Base-by-base conservation (phyloP, 2,888 invertebrate species). In the Gortyna flavago region DNA sequence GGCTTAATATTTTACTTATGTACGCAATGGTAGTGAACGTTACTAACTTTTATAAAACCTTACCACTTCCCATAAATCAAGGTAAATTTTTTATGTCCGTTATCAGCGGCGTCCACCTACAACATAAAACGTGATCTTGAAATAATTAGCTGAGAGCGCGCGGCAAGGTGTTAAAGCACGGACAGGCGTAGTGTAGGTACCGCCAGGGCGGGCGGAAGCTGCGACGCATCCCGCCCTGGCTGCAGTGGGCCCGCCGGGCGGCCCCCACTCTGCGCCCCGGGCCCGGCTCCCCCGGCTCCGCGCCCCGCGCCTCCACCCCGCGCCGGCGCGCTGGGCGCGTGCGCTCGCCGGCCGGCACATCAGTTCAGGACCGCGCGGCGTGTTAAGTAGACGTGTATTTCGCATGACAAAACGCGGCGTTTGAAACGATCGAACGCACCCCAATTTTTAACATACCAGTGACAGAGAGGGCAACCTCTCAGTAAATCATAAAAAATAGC, bases 321-420 rank as follows among this genome's bases (percentile, higher is more conserved):
- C 91, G 84, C 89, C 91, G 94, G 92, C 93, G 92, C 95, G 93
- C 91, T 89, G 92, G 84, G 95, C 96, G 95, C 96, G 94, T 93
- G 95, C 96, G 95, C 96, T 91, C 94, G 96, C 96, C 96, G 96
- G 95, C 96, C 95, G 95, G 95, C 95, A 81, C 93, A 89, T 94
- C 96, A 96, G 96, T 95, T 91, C 94, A 92, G 92, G 93, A 95
- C 95, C 95, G 96, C 97, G 97, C 95, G 95, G 95, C 95, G 96
- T 93, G 89, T 81, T 82, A 90, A 90, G 76, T 88, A 91, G 93
- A 93, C 95, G 95, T 91, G 93, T 87, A 93, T 89, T 79, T 88
- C 89, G 85, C 90, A 92, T 90, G 92, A 92, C 85, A 84, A 81
- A 87, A 85, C 95, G 94, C 95, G 95, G 94, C 93, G 92, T 90